phyloP scores from a whole-genome alignment of 2,797 vertebrate species.

The Glossophaga mutica region DNA sequence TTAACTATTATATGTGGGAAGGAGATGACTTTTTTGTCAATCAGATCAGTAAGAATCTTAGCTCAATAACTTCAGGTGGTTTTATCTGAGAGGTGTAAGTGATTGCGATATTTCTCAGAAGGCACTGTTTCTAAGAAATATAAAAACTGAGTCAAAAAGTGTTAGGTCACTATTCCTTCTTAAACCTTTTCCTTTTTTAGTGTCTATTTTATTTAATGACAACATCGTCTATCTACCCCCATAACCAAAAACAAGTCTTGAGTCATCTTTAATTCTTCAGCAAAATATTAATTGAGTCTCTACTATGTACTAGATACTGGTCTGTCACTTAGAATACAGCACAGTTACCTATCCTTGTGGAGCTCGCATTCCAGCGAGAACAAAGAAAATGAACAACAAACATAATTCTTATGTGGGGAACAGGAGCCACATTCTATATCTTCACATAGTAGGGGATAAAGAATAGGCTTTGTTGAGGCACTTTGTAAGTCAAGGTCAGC shows the following conservation, averaged over 20 bases:
- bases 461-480: not conserved
- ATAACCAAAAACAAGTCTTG: not conserved
- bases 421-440: not conserved
- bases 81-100: not conserved
- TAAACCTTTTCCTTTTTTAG: not conserved
- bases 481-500: not conserved
- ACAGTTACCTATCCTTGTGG: not conserved
- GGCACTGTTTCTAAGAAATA: not conserved
- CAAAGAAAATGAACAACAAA: not conserved
- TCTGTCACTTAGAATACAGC: not conserved
- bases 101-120: not conserved
- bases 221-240: not conserved
- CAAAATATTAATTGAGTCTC: not conserved
- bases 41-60: not conserved
- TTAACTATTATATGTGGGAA: not conserved
- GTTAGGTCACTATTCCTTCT: not conserved
- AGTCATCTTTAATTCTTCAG: not conserved
- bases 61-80: not conserved
- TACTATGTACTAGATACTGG: not conserved
- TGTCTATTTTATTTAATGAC: not conserved
- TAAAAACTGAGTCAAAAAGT: not conserved
- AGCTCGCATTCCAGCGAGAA: not conserved
- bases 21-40: not conserved
- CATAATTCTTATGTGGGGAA: not conserved
- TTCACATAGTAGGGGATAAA: not conserved